A percentile compares a stretch with the other conserved stretches of the same genome.
phyloP scores from a whole-genome alignment of 2,797 vertebrate genomes.

The Myotis daubentonii region DNA sequence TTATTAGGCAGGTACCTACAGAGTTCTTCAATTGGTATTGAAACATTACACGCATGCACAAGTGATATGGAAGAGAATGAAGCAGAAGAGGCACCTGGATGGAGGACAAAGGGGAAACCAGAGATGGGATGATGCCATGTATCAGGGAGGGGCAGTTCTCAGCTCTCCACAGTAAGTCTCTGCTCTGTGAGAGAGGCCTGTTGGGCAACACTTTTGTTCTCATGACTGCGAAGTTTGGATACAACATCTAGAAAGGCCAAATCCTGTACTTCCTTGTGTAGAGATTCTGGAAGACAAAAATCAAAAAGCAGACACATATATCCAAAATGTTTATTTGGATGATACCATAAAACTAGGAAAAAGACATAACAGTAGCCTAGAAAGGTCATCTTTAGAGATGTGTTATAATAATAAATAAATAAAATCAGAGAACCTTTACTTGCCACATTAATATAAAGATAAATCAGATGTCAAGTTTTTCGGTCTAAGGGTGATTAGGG shows the following conservation, averaged over 20 bases:
- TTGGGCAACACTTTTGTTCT: conserved; percentile 98
- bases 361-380: not conserved
- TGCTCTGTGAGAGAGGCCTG: conserved; percentile 99
- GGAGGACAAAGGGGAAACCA: conserved; percentile 83
- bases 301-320: not conserved
- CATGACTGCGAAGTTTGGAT: conserved; percentile 95
- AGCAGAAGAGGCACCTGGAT: conserved; percentile 85
- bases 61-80: conserved; percentile 84
- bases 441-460: conserved; percentile 3
- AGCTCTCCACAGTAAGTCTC: conserved; percentile 97
- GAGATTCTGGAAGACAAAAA: conserved; percentile 89
- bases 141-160: conserved; percentile 83
- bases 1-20: conserved; percentile 90
- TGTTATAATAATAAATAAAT: not conserved
- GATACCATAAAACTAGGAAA: not conserved
- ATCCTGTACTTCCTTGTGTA: conserved; percentile 95
- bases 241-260: conserved; percentile 95
- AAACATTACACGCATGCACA: conserved; percentile 88
- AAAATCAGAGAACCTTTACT: not conserved
- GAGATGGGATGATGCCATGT: conserved; percentile 71
- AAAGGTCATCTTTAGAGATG: not conserved
- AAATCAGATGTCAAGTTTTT: not conserved
- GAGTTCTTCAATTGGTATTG: conserved; percentile 85
- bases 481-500: not conserved
- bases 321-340: not conserved